Conservation (phyloP, 1,140 invertebrate genomes). For the Drosophila pallidifrons region DNA sequence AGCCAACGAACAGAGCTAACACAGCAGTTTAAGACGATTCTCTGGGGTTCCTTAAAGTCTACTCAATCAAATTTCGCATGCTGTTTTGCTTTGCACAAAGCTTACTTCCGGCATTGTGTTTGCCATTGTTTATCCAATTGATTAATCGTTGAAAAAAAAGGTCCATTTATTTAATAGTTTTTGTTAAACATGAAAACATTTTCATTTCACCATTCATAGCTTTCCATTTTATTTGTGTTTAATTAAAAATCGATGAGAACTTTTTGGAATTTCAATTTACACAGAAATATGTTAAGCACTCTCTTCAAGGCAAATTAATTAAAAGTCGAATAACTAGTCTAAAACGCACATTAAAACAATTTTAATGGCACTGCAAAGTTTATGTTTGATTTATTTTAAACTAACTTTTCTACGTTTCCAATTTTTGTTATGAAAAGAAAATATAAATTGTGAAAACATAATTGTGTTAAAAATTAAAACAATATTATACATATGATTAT, state of each 20-base stretch:
- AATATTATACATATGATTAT: too few relatives aligned
- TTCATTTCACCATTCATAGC: not conserved
- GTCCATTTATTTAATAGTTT: not conserved
- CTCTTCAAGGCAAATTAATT: not conserved
- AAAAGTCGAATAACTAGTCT: not conserved
- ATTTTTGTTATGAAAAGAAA: too few relatives aligned
- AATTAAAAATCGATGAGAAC: not conserved
- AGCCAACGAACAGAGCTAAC: slow-evolving; percentile 8
- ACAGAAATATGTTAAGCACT: not conserved
- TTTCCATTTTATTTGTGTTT: not conserved
- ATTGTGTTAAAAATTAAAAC: too few relatives aligned
- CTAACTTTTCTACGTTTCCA: too few relatives aligned
- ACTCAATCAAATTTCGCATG: slow-evolving; percentile 12
- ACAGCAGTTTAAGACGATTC: slow-evolving; percentile 28
- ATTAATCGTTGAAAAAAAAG: slow-evolving; percentile 6
- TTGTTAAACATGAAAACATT: not conserved
- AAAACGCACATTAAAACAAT: too few relatives aligned
- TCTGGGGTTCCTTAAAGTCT: not conserved
- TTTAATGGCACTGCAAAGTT: too few relatives aligned
- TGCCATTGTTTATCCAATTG: slow-evolving; percentile 10
- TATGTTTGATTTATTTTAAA: too few relatives aligned
- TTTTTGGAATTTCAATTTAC: not conserved
- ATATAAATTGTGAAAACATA: too few relatives aligned
- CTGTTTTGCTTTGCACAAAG: slow-evolving; percentile 3
- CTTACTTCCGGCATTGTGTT: not conserved